Evolutionary conservation across 2,797 vertebrate genomes (phyloP), one percentile per base, ranked within the genome.

Genomic region (Clarias fuscus): DNA sequence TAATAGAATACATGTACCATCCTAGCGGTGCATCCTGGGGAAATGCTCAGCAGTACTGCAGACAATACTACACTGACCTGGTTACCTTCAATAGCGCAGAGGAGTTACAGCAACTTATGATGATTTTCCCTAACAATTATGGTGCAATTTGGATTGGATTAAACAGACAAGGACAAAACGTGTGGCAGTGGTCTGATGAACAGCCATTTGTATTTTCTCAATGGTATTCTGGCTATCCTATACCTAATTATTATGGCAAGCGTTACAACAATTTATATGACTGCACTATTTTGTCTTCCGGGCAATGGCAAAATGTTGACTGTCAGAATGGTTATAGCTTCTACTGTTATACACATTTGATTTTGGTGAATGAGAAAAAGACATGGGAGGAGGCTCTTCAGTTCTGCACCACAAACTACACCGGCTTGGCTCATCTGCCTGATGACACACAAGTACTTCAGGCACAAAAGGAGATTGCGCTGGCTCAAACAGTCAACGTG

Each of bases 331-430:
- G 20, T 61, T 5, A 58, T 58, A 0, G 62, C 15, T 85, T 85
- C 53, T 79, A 15, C 43, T 85, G 83, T 78, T 58, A 77, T 7
- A 53, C 22, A 10, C 22, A 1, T 15, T 79, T 84, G 5, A n/a
- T 48, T 65, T 13, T 87, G 61, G 84, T 84, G 1, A 18, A 84
- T 24, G 37, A 84, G 30, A 80, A 76, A 24, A 71, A 53, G 62
- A 86, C 86, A 22, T 87, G 86, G 88, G 67, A 73, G 4, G 80
- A 87, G 30, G 88, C 88, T 64, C 0, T 80, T 61, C n/a, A 62
- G n/a, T 72, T 84, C 14, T 89, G 84, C 81, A 70, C 37, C 48
- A 33, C 64, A 71, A 30, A 87, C 61, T 75, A 87, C 81, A 62
- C 86, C 15, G 75, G 77, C 43, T 68, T 89, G 61, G 75, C 70